A percentile compares a stretch with the other conserved stretches of the same genome.
Evolutionary conservation across 2,797 vertebrate genomes (phyloP).

Genomic region (Argyrosomus regius): DNA sequence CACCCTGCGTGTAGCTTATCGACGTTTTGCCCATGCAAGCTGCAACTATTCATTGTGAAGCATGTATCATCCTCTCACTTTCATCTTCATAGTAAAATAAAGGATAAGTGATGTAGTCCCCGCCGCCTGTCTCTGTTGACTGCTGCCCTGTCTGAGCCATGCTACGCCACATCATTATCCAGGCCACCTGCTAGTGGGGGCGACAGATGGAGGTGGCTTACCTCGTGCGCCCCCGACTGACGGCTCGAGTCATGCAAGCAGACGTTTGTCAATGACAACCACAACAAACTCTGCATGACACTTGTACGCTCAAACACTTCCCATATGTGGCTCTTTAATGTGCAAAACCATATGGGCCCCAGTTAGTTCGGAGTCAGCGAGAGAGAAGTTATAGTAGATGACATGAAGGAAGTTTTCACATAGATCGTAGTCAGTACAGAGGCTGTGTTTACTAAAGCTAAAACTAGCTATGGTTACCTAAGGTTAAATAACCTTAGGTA

Average conservation of each 20-base stretch:
- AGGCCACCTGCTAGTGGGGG: constrained; percentile 66
- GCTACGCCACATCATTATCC: constrained; percentile 71
- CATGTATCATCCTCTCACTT: background rate
- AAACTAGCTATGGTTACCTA: background rate
- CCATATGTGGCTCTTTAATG: constrained; percentile 55
- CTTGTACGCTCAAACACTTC: constrained; percentile 55
- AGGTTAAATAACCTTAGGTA: background rate
- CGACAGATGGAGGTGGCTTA: constrained; percentile 76
- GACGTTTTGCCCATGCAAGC: background rate
- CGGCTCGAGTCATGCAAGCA: constrained; percentile 55
- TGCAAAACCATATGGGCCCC: constrained; percentile 24
- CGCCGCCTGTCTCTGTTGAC: constrained; percentile 22
- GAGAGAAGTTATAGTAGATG: constrained; percentile 12
- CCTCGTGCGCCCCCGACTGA: constrained; percentile 68
- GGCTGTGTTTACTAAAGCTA: background rate
- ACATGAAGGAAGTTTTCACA: background rate
- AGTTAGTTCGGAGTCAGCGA: constrained; percentile 22
- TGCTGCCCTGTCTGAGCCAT: constrained; percentile 49
- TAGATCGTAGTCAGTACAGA: background rate
- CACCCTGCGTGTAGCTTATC: background rate
- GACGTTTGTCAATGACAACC: constrained; percentile 71
- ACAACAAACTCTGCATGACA: constrained; percentile 69
- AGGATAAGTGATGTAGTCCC: background rate
- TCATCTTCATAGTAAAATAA: constrained; percentile 14
- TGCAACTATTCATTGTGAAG: background rate